Evolutionary conservation across 2,888 invertebrate species (phyloP).

Genomic region (Mythimna loreyi): DNA sequence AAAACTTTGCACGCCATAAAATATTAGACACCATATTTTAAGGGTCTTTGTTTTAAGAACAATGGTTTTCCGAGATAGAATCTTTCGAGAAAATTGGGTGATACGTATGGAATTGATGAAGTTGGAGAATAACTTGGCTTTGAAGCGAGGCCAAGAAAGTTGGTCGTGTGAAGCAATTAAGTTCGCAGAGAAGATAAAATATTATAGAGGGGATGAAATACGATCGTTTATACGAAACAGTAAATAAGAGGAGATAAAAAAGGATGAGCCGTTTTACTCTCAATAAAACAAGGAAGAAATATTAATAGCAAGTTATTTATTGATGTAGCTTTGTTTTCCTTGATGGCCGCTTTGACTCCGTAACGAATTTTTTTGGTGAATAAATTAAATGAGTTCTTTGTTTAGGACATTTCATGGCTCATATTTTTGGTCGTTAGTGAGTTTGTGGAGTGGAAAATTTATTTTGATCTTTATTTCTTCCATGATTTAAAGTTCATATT

Average conservation of each 20-base stretch:
- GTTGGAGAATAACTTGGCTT: conserved; percentile 58
- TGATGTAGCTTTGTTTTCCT: conserved; percentile 27
- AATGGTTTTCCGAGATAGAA: conserved; percentile 58
- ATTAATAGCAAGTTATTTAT: conserved; percentile 47
- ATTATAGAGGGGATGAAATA: conserved; percentile 49
- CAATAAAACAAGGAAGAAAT: conserved; percentile 43
- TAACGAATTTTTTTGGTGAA: conserved; percentile 13
- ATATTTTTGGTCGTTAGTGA: not conserved
- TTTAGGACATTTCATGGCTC: not conserved
- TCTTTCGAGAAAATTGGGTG: conserved; percentile 60
- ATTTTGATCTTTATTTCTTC: not conserved
- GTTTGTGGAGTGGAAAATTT: not conserved
- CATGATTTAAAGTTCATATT: too few species aligned
- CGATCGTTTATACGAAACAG: conserved; percentile 47
- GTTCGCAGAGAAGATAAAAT: conserved; percentile 55
- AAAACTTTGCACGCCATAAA: conserved; percentile 57
- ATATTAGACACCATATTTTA: conserved; percentile 65
- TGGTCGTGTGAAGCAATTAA: conserved; percentile 63
- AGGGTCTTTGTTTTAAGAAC: conserved; percentile 60
- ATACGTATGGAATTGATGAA: conserved; percentile 63
- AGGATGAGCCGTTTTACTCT: conserved; percentile 35
- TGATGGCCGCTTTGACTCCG: conserved; percentile 3
- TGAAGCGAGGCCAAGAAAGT: conserved; percentile 64
- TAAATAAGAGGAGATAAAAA: conserved; percentile 57
- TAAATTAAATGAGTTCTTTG: conserved; percentile 13